Conservation (phyloP, 2,888 invertebrate genomes). For the Dromius quadrimaculatus region DNA sequence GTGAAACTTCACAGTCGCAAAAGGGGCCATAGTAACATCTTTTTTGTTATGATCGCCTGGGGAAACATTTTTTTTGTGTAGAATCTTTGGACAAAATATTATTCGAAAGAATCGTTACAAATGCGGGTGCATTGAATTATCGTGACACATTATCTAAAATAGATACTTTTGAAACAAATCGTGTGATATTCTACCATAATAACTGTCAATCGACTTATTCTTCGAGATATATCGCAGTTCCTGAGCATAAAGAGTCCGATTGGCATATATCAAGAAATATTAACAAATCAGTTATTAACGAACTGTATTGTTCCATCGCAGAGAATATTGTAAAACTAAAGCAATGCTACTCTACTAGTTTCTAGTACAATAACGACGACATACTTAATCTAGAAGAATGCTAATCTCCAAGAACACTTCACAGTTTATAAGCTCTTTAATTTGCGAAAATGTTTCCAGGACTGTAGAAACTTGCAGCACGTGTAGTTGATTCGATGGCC, state of each 20-base stretch:
- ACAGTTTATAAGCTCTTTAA: constrained; percentile 53
- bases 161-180: not conserved
- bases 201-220: too few relatives aligned
- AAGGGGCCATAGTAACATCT: too few relatives aligned
- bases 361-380: constrained; percentile 54
- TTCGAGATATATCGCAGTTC: not conserved
- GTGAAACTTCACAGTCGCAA: too few relatives aligned
- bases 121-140: not conserved
- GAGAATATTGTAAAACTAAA: not conserved
- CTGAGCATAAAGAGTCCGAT: not conserved
- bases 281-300: not conserved
- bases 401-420: constrained; percentile 52
- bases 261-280: not conserved
- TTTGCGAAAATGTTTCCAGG: constrained; percentile 51
- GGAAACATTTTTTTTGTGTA: not conserved
- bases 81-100: not conserved
- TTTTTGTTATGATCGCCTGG: too few relatives aligned
- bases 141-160: not conserved
- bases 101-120: not conserved
- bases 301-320: not conserved
- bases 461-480: constrained; percentile 52
- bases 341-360: not conserved
- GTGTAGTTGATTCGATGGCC: constrained; percentile 50
- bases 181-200: not conserved
- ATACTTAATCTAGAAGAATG: constrained; percentile 54